A percentile compares a stretch with the other conserved stretches of the same genome.
These are phyloP conservation scores for Arrhamphus sclerolepis DNA, from an alignment of 2,797 vertebrate genomes.

Conservation along the genomic window DNA sequence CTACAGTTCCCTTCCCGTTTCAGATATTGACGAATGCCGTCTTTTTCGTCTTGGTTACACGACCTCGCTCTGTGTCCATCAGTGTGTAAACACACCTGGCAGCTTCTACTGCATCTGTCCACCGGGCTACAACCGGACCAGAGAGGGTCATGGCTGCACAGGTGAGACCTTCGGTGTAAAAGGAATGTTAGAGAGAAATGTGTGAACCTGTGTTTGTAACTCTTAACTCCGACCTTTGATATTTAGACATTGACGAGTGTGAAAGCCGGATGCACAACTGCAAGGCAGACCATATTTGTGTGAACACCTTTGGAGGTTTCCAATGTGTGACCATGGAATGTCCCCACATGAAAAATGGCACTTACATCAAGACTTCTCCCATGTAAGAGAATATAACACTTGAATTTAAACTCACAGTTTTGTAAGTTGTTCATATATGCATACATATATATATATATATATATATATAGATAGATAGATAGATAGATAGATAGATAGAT, in stretches of 20 bases:
- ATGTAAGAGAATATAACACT: slow-evolving; percentile 75
- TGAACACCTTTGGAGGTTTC: slow-evolving; percentile 85
- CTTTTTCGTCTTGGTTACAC: slow-evolving; percentile 78
- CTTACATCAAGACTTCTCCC: slow-evolving; percentile 85
- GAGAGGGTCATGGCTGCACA: slow-evolving; percentile 79
- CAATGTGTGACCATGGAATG: slow-evolving; percentile 82
- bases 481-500: too few relatives aligned
- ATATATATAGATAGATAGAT: too few relatives aligned
- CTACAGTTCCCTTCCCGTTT: slow-evolving; percentile 1
- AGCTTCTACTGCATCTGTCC: slow-evolving; percentile 88
- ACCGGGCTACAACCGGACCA: slow-evolving; percentile 76
- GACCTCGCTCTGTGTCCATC: slow-evolving; percentile 81
- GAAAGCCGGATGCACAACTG: slow-evolving; percentile 78
- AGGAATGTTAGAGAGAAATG: too few relatives aligned
- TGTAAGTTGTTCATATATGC: too few relatives aligned
- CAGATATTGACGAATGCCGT: slow-evolving; percentile 88
- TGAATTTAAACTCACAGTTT: too few relatives aligned
- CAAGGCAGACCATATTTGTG: slow-evolving; percentile 75
- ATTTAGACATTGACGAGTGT: slow-evolving; percentile 85
- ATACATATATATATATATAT: too few relatives aligned
- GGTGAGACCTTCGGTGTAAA: too few relatives aligned
- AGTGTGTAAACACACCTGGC: slow-evolving; percentile 85
- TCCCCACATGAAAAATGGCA: slow-evolving; percentile 77
- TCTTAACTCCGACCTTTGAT: background rate
- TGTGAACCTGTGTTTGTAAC: background rate